Evolutionary conservation across 1,140 invertebrate genomes (phyloP).

Genomic region (Mactra quadrangularis): DNA sequence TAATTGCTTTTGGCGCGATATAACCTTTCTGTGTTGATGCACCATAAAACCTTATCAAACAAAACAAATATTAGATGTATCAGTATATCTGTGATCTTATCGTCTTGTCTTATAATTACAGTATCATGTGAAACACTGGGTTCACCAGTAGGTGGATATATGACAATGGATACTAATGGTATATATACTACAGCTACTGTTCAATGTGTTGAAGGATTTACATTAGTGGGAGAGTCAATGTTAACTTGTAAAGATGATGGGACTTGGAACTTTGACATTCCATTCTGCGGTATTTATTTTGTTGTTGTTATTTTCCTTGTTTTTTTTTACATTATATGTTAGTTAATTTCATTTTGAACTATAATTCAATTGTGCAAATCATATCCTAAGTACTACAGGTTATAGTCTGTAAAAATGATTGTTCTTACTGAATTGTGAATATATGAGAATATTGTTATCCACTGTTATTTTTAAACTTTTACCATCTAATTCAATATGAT

Average conservation of each 20-base stretch:
- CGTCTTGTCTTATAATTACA: no score
- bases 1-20: no score
- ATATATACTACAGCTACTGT: neutral
- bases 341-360: neutral
- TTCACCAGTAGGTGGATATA: slow-evolving; percentile 4
- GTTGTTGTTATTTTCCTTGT: neutral
- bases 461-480: no score
- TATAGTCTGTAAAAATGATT: neutral
- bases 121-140: slow-evolving; percentile 22
- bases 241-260: slow-evolving; percentile 35
- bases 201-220: slow-evolving; percentile 21
- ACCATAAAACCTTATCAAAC: no score
- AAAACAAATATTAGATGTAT: no score
- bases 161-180: neutral
- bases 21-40: no score
- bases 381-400: neutral
- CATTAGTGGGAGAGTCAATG: slow-evolving; percentile 12
- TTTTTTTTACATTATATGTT: neutral
- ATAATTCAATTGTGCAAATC: no score
- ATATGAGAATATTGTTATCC: no score
- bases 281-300: slow-evolving; percentile 31
- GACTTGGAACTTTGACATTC: slow-evolving; percentile 22
- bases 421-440: no score
- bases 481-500: no score
- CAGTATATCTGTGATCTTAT: no score